These are phyloP conservation scores for Myotis pilosus DNA, from an alignment of 2,797 vertebrate genomes.

Conservation along the genomic window DNA sequence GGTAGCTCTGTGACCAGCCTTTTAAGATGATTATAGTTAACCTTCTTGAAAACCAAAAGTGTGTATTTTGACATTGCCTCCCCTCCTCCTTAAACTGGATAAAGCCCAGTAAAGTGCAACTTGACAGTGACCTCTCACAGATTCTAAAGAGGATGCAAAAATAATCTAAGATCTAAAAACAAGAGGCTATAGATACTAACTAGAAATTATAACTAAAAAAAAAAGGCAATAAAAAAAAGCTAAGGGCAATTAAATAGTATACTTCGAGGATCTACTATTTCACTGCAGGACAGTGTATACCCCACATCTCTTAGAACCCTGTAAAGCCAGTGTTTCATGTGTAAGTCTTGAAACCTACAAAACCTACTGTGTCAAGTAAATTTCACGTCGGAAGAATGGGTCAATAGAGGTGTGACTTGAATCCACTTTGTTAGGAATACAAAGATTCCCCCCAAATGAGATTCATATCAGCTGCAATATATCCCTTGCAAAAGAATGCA, in stretches of 20 bases:
- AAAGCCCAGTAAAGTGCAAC: constrained; percentile 79
- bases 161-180: constrained; percentile 66
- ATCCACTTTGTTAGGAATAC: constrained; percentile 57
- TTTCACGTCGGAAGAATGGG: constrained; percentile 69
- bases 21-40: constrained; percentile 60
- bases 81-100: constrained; percentile 67
- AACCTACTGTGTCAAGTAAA: constrained; percentile 69
- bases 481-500: constrained; percentile 68
- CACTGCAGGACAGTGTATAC: constrained; percentile 60
- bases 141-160: constrained; percentile 75
- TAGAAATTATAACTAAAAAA: constrained; percentile 65
- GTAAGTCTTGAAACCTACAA: constrained; percentile 70
- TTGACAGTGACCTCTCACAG: constrained; percentile 75
- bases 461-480: constrained; percentile 64
- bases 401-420: constrained; percentile 55
- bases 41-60: constrained; percentile 62
- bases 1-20: constrained; percentile 50
- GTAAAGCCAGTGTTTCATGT: constrained; percentile 76
- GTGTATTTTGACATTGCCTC: constrained; percentile 65
- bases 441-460: constrained; percentile 46
- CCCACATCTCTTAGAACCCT: constrained; percentile 66
- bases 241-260: constrained; percentile 74
- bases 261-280: constrained; percentile 65
- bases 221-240: constrained; percentile 46
- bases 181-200: constrained; percentile 57